Evolutionary conservation across 2,888 invertebrate genomes (phyloP).

Genomic region (Morinoia aosen): DNA sequence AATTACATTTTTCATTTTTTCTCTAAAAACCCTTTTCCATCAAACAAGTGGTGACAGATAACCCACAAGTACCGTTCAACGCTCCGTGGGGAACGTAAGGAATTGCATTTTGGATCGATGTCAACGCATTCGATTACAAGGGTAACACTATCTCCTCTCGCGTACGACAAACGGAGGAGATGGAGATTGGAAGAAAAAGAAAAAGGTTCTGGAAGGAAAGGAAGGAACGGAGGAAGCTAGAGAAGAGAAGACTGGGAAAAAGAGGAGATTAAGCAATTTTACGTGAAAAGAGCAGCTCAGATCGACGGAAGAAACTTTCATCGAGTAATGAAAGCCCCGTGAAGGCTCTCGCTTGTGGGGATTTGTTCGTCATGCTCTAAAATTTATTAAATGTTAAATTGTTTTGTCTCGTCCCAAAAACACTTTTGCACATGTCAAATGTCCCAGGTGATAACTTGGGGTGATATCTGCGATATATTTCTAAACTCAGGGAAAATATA

Average conservation of each 20-base stretch:
- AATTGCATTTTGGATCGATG: no score
- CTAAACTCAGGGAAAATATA: background rate
- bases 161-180: no score
- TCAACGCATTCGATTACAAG: no score
- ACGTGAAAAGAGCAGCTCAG: background rate
- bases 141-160: no score
- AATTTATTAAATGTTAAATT: background rate
- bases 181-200: no score
- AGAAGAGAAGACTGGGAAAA: background rate
- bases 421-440: background rate
- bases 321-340: background rate
- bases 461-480: background rate
- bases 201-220: background rate
- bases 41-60: no score
- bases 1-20: no score
- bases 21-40: no score
- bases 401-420: background rate
- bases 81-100: no score
- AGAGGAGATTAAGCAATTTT: background rate
- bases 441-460: background rate
- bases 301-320: background rate
- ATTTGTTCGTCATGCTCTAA: background rate
- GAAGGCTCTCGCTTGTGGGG: background rate
- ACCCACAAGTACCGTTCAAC: no score
- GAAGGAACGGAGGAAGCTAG: background rate